Evolutionary conservation across 2,113 vertebrate species (phyloP).

Genomic region (Paradoxurus hermaphroditus): DNA sequence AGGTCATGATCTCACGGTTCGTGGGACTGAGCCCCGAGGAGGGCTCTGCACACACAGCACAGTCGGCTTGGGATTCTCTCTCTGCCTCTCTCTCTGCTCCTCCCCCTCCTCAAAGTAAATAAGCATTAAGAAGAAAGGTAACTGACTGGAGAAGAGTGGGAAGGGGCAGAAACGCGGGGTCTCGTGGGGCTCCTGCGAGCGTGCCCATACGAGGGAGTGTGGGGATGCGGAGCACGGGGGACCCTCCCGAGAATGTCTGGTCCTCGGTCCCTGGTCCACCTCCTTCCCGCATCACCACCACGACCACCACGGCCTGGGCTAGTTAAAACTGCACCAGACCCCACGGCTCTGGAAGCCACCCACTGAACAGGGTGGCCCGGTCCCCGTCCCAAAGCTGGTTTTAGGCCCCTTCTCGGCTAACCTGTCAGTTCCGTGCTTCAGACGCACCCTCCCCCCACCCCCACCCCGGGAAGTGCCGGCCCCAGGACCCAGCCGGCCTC

Average conservation of each 20-base stretch:
- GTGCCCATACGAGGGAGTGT: neutral
- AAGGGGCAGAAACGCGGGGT: neutral
- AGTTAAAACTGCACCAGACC: neutral
- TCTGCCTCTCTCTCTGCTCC: no score
- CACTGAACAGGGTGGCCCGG: neutral
- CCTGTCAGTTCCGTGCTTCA: neutral
- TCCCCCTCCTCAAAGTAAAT: no score
- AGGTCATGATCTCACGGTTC: no score
- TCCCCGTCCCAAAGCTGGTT: neutral
- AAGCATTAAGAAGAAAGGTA: no score
- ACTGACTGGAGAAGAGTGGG: neutral
- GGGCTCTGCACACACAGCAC: no score
- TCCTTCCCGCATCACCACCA: neutral
- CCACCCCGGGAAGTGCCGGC: neutral
- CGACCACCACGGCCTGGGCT: neutral
- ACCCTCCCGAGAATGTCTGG: neutral
- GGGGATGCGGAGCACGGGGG: neutral
- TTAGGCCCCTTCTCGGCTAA: neutral
- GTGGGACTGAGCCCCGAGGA: no score
- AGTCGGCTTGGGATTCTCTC: no score
- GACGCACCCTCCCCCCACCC: neutral
- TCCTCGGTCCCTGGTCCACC: neutral
- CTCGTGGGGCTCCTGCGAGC: neutral
- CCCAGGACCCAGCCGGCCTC: neutral
- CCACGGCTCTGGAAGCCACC: neutral